These are phyloP conservation scores for Neocloeon triangulifer DNA, from an alignment of 1,140 invertebrate genomes.

Conservation along the genomic window DNA sequence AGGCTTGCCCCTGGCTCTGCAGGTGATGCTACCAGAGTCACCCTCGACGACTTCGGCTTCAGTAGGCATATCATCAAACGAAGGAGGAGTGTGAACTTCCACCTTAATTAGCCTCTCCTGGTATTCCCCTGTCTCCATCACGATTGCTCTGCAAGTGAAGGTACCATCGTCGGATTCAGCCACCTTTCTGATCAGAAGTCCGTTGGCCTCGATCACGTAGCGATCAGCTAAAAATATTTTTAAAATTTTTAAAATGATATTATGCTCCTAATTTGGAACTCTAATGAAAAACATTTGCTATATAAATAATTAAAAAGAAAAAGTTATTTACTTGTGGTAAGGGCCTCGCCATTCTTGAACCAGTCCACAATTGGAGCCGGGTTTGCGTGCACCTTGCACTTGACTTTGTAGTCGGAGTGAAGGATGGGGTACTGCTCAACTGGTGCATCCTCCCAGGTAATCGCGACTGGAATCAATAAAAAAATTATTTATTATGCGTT, in stretches of 20 bases:
- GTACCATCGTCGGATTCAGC: slow-evolving; percentile 58
- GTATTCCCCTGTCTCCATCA: slow-evolving; percentile 53
- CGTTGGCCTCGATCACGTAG: slow-evolving; percentile 50
- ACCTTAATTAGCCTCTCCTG: slow-evolving; percentile 48
- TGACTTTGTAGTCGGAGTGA: slow-evolving; percentile 46
- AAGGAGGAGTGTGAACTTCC: slow-evolving; percentile 58
- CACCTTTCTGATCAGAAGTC: slow-evolving; percentile 54
- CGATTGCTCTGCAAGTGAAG: slow-evolving; percentile 64
- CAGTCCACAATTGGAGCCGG: slow-evolving; percentile 65
- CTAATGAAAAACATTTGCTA: background rate
- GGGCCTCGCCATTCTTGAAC: slow-evolving; percentile 46
- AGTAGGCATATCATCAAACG: slow-evolving; percentile 30
- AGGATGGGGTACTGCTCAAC: slow-evolving; percentile 59
- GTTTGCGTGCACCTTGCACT: slow-evolving; percentile 62
- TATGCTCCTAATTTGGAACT: background rate
- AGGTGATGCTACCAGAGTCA: slow-evolving; percentile 43
- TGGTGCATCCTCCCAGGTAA: slow-evolving; percentile 68
- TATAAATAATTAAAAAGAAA: slow-evolving; percentile 1
- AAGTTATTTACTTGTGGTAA: slow-evolving; percentile 13
- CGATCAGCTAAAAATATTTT: slow-evolving; percentile 22
- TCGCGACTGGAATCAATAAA: slow-evolving; percentile 37
- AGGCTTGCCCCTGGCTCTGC: slow-evolving; percentile 60
- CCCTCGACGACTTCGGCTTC: slow-evolving; percentile 50
- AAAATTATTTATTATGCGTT: background rate
- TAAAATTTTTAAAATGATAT: background rate